Evolutionary conservation across 2,888 invertebrate species (phyloP), one percentile per base, ranked within the genome.

Genomic region (Drosophila hamatofila): DNA sequence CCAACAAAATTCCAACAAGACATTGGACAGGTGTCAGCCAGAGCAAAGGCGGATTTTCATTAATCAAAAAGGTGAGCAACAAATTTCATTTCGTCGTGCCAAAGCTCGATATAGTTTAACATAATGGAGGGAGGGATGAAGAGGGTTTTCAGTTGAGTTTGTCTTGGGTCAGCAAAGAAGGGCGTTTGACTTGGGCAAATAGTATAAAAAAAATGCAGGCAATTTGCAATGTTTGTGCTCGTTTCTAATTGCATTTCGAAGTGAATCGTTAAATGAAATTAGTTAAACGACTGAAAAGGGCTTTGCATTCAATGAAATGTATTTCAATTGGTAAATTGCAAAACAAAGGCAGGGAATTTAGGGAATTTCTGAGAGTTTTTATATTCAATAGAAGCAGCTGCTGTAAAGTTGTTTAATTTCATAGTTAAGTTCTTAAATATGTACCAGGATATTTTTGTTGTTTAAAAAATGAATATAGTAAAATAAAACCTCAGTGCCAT

Each of bases 31-130:
- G 56, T 72, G 62, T 73, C 58, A 51, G 41, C n/a, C 39, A 63
- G 44, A 52, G 48, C 65, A 30, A 18, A 59, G 72, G 48, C 64
- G 72, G 69, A 73, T 67, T 72, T 71, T 44, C 60, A 79, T 79
- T 69, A 82, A 79, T 75, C 73, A 72, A 67, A 67, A 49, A 73
- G 82, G 80, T 81, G 68, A 81, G 80, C 52, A 41, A 64, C 62
- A 42, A 25, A 52, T 80, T 64, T 33, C 16, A 39, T 81, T 30
- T 18, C 27, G 27, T 30, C 49, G 18, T 30, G 25, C 16, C n/a
- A 0, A 21, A 46, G 16, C 16, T 11, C 27, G n/a, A 27, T n/a
- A 27, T 12, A 18, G 42, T 14, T 42, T 21, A 18, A 42, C 21
- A 18, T 21, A 21, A 18, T 0, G 11, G 2, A 39, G 21, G 14